Evolutionary conservation across 2,888 invertebrate species (phyloP), one percentile per base, ranked within the genome.

Genomic region (Alloplasta piceator): DNA sequence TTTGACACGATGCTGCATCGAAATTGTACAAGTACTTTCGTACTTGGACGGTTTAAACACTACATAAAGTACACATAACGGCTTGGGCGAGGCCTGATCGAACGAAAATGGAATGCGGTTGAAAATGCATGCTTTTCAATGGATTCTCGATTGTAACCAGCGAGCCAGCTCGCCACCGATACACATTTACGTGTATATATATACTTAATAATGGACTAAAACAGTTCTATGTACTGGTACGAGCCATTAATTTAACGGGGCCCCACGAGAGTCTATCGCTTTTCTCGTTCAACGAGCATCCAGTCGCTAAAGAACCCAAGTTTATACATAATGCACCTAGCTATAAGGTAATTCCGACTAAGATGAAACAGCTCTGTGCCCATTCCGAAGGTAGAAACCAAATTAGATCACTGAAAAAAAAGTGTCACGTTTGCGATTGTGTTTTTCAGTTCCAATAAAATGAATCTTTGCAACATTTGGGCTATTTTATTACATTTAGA

Each of bases 21-120:
- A 26, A 26, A 26, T 26, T 3, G 26, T 26, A 26, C 26, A 26
- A 26, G 26, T 43, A 7, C 52, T 52, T 52, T 52, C 14, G 52
- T 6, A 7, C 16, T 52, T 12, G 10, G 6, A 55, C 36, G 46
- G 10, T 4, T 7, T 14, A 61, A 14, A 38, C 5, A 16, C 6
- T 61, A 5, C 41, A 38, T 72, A 41, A 10, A 61, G 4, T 38
- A 14, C 6, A n/a, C 36, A 12, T 72, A 82, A 82, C 72, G 55
- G 75, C 67, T 60, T 55, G 77, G 80, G 82, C 36, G 82, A 82
- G 82, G 82, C 78, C 67, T 78, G 78, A 82, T 82, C 71, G 80
- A 75, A 71, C 60, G 58, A 60, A 78, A 80, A 80, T 63, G 80
- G 80, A 80, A 77, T 78, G 80, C 75, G 63, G 70, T 64, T 60